These are phyloP conservation scores for Chelonoidis abingdonii DNA, from an alignment of 2,113 vertebrate genomes.

Conservation along the genomic window DNA sequence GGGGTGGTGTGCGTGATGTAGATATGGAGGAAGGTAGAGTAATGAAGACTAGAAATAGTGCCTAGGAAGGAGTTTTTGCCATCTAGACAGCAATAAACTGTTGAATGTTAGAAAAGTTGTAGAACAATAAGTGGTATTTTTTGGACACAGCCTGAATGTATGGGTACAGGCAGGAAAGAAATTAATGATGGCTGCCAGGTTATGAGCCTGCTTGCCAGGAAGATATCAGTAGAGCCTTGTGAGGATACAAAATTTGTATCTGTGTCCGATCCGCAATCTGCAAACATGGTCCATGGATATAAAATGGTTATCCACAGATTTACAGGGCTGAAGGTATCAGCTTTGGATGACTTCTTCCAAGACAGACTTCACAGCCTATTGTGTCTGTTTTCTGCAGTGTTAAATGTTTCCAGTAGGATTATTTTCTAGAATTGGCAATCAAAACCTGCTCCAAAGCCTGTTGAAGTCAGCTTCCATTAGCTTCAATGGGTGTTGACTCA, in stretches of 20 bases:
- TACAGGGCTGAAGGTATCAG: background rate
- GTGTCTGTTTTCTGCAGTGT: rapidly evolving
- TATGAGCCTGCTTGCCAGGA: background rate
- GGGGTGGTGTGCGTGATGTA: background rate
- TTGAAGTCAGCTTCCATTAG: background rate
- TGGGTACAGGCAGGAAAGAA: background rate
- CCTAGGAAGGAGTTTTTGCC: background rate
- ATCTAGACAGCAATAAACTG: background rate
- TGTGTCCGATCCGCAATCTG: too few species aligned
- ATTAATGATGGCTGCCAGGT: background rate
- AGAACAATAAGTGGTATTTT: background rate
- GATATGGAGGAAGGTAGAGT: background rate
- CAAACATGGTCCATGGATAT: too few species aligned
- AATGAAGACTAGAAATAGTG: background rate
- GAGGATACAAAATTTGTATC: too few species aligned
- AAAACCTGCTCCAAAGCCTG: background rate
- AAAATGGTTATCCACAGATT: too few species aligned
- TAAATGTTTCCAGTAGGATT: background rate
- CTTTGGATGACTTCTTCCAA: background rate
- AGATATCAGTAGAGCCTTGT: background rate
- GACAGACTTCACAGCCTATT: background rate
- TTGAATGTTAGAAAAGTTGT: background rate
- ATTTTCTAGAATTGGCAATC: background rate
- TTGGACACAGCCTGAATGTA: background rate
- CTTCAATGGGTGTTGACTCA: background rate